Percentiles rank a stretch among this genome's conserved stretches.
Conservation (phyloP, 2,888 invertebrate species). For the Ommatoiulus sabulosus region DNA sequence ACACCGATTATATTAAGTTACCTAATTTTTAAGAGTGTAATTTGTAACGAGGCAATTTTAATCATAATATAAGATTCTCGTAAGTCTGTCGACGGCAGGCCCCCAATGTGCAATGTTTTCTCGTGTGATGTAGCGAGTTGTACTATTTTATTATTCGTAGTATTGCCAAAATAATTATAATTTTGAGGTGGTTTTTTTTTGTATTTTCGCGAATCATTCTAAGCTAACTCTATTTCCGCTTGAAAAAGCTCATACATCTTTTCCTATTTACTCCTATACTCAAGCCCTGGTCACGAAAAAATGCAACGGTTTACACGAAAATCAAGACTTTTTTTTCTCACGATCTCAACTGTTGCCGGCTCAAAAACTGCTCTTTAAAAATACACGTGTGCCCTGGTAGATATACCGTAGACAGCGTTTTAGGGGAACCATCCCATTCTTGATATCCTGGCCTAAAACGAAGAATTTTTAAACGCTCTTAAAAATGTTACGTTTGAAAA, state of each 20-base stretch:
- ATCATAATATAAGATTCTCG: neutral
- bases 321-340: neutral
- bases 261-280: slow-evolving; percentile 35
- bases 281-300: slow-evolving; percentile 38
- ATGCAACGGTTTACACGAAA: slow-evolving; percentile 30
- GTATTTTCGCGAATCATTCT: slow-evolving; percentile 13
- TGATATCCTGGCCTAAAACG: neutral
- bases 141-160: slow-evolving; percentile 44
- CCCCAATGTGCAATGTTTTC: slow-evolving; percentile 37
- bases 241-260: slow-evolving; percentile 35
- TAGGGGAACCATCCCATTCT: neutral
- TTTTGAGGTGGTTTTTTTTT: neutral
- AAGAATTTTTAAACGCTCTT: neutral
- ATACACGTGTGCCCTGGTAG: neutral
- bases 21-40: slow-evolving; percentile 46
- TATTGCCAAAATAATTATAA: neutral
- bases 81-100: slow-evolving; percentile 34
- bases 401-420: too few species aligned
- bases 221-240: slow-evolving; percentile 24
- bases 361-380: slow-evolving; percentile 28
- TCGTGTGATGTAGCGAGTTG: slow-evolving; percentile 36
- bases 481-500: neutral
- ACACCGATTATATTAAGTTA: neutral
- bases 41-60: slow-evolving; percentile 25
- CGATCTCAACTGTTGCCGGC: neutral